phyloP scores from a whole-genome alignment of 2,797 vertebrate species.

The Gadopsis bispinosus region DNA sequence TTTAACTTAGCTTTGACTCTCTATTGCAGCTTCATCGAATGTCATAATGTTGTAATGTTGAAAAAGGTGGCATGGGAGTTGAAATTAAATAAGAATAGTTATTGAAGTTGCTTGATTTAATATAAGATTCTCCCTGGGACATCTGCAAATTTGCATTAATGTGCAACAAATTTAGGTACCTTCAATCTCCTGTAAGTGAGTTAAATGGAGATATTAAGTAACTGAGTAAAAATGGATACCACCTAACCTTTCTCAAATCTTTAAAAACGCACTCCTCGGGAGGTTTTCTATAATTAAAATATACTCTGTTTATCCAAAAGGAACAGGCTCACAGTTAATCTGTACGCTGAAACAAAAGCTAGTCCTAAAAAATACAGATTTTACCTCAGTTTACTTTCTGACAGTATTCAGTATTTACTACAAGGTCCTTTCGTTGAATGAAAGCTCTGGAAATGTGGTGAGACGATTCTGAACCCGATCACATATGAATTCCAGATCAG shows the following conservation, averaged over 20 bases:
- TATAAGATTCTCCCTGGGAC: constrained; percentile 11
- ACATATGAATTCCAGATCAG: neutral
- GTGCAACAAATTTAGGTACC: constrained; percentile 30
- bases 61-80: constrained; percentile 5
- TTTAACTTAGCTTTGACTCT: constrained; percentile 21
- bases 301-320: constrained; percentile 54
- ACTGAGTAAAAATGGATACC: neutral
- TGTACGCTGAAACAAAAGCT: constrained; percentile 42
- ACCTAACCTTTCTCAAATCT: constrained; percentile 12
- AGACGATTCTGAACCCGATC: neutral
- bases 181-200: constrained; percentile 3
- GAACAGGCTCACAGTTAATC: constrained; percentile 30
- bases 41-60: neutral
- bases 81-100: constrained; percentile 11
- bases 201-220: neutral
- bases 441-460: constrained; percentile 7
- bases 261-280: constrained; percentile 46
- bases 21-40: neutral
- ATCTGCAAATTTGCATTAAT: constrained; percentile 27
- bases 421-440: neutral
- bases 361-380: constrained; percentile 58
- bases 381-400: constrained; percentile 44
- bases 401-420: constrained; percentile 46
- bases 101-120: constrained; percentile 7
- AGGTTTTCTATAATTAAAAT: constrained; percentile 62